Evolutionary conservation across 1,140 invertebrate genomes (phyloP).

Genomic region (Anastrepha obliqua): DNA sequence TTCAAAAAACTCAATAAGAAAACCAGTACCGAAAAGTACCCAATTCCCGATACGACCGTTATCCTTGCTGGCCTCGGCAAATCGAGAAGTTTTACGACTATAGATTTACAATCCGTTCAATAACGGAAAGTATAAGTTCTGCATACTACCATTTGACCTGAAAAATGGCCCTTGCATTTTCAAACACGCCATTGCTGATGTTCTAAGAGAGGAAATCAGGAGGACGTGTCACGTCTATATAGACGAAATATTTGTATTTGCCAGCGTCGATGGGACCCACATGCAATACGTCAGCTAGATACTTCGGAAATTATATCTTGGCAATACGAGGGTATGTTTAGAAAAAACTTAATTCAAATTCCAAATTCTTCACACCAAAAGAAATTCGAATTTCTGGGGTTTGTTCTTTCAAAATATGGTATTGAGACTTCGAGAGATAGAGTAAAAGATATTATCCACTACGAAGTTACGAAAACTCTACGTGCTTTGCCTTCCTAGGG

Average conservation of each 20-base stretch:
- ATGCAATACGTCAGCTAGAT: constrained; percentile 28
- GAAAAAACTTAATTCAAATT: constrained; percentile 65
- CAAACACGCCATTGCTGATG: constrained; percentile 55
- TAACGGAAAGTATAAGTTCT: constrained; percentile 54
- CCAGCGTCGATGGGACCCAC: constrained; percentile 31
- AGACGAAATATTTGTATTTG: not conserved
- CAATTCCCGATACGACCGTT: constrained; percentile 75
- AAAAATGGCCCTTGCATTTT: not conserved
- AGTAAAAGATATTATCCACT: constrained; percentile 59
- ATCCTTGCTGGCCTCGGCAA: constrained; percentile 59
- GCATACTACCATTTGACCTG: not conserved
- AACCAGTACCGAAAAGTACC: constrained; percentile 72
- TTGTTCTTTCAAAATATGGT: constrained; percentile 49
- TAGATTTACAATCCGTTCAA: constrained; percentile 62
- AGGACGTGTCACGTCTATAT: constrained; percentile 56
- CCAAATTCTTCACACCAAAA: constrained; percentile 67
- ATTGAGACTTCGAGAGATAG: constrained; percentile 59
- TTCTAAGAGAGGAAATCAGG: constrained; percentile 51
- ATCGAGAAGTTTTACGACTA: constrained; percentile 56
- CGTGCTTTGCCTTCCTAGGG: constrained; percentile 56
- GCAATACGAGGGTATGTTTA: constrained; percentile 74
- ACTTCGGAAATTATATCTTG: constrained; percentile 61
- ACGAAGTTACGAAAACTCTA: constrained; percentile 53
- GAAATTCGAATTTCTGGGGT: constrained; percentile 59
- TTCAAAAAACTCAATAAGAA: constrained; percentile 69